Base-by-base conservation (phyloP, 2,888 invertebrate species). In the Lasius fuliginosus region DNA sequence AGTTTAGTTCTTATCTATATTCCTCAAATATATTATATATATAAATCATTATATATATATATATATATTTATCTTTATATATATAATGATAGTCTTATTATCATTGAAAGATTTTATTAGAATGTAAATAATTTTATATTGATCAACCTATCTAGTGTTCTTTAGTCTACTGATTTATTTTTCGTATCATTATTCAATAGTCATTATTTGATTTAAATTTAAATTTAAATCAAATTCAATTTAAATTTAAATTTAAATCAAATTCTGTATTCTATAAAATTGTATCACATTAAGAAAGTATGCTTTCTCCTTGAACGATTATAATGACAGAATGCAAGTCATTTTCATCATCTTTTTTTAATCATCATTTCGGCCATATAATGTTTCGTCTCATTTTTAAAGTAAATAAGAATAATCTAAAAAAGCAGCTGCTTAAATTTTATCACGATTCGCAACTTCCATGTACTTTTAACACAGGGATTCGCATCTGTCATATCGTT, bases 331-430 rank as follows among this genome's bases (percentile, higher is more conserved):
- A 15, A 18, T 5, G 23, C 40, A 73, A 60, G 1, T 12, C 5
- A 5, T 27, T 27, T 74, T 60, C 5, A 8, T 15, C 4, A 23
- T 23, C 23, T 27, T 9, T 11, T 40, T 33, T 33, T 12, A 23
- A 18, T 58, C 4, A 23, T n/a, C 30, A n/a, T 74, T 42, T 30
- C 15, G 5, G 23, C 15, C 12, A 8, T 36, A 75, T 27, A 36
- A 53, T 53, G 53, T 53, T 67, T 27, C 8, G 6, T 40, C 3
- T 36, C 15, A 46, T 15, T 64, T 36, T 3, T 18, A 53, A 42
- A 30, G 3, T 69, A 77, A 58, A 69, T 60, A 46, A 77, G 11
- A 77, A 58, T n/a, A 18, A 76, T 49, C 64, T 53, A 36, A 40
- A 67, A 40, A 56, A 40, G 30, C 58, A 69, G 30, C 15, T 71